Base-by-base conservation (phyloP, 2,797 vertebrate genomes). In the Spondyliosoma cantharus region DNA sequence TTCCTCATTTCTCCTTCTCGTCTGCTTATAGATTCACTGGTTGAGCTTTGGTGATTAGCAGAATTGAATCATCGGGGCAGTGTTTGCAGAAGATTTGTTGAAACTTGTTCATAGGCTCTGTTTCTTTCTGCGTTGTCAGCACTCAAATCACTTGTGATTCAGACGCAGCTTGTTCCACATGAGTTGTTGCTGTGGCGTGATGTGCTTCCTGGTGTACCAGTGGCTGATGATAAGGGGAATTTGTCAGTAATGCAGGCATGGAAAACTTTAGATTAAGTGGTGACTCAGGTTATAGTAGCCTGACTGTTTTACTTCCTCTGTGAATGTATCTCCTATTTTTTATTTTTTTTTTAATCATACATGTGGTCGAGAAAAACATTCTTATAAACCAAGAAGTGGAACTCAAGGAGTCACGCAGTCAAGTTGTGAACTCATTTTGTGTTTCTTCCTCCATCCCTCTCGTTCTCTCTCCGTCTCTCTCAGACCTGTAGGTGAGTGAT, bases 401-500 rank as follows among this genome's bases (percentile, higher is more conserved):
- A 57, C 43, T 27, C 5, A 22, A 46, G 1, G 1, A 32, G 16
- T 63, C n/a, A 32, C 20, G 8, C 32, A 11, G 37, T 37, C 37
- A 37, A 37, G 7, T 37, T 37, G 37, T 37, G 37, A 37, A 11
- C 37, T 37, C 37, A 37, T 69, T 24, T 64, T 12, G 2, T 50
- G 13, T n/a, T 17, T 15, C 1, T 19, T 7, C 43, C 12, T 48
- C 37, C 19, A 15, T 56, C 42, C 24, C 8, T 53, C 12, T 45
- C 27, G 56, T 37, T 43, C 9, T 37, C 13, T 65, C 13, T 61
- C 16, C 82, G 6, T 59, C 19, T 54, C 46, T 56, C 27, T 12
- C 75, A 92, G 88, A 70, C 27, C 16, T 20, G 68, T 58, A 25
- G 71, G 66, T 89, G 90, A 92, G 93, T 76, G 81, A 99, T 99